phyloP scores from a whole-genome alignment of 1,140 invertebrate species.

The Hestina assimilis region DNA sequence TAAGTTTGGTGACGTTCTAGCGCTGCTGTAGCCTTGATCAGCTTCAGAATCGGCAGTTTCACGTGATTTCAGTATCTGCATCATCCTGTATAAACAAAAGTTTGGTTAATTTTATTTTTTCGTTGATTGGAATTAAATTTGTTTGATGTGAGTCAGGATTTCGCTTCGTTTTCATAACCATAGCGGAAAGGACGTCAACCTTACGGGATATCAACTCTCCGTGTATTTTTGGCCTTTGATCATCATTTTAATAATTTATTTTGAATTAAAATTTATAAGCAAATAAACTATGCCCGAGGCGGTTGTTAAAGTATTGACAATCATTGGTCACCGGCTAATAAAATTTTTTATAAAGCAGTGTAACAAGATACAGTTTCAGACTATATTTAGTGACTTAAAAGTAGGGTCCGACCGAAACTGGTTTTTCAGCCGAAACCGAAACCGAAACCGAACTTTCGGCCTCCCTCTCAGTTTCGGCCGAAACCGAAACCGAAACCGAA shows the following conservation, averaged over 20 bases:
- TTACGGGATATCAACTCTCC: constrained; percentile 50
- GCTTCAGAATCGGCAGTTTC: constrained; percentile 49
- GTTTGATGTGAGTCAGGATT: constrained; percentile 29
- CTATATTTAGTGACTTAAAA: no score
- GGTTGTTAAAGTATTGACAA: no score
- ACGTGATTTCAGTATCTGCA: constrained; percentile 60
- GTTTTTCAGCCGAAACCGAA: no score
- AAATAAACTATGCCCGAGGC: no score
- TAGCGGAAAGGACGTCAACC: constrained; percentile 50
- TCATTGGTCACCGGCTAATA: no score
- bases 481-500: no score
- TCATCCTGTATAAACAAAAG: constrained; percentile 52
- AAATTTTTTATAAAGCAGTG: no score
- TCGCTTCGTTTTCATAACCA: constrained; percentile 69
- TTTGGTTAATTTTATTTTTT: not conserved
- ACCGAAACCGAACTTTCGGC: no score
- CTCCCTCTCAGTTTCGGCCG: no score
- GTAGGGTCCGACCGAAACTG: no score
- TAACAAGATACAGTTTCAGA: no score
- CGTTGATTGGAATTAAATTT: not conserved
- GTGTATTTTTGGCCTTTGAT: constrained; percentile 66
- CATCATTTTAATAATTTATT: constrained; percentile 43
- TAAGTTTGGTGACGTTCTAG: constrained; percentile 56
- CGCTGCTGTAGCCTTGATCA: constrained; percentile 65
- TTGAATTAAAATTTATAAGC: no score